phyloP scores from a whole-genome alignment of 2,113 vertebrate species.

The Bos indicus region DNA sequence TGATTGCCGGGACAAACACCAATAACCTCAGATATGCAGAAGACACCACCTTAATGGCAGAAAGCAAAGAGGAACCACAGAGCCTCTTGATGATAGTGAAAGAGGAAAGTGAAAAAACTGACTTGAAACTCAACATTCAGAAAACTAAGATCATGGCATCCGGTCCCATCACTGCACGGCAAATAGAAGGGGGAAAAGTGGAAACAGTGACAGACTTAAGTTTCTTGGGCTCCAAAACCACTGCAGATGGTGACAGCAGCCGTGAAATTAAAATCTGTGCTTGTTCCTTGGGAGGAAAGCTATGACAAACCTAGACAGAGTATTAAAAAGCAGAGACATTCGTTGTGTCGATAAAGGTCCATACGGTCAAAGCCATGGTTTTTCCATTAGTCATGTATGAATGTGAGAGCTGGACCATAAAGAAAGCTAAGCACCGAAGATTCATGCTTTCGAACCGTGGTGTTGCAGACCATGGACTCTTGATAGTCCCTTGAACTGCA shows the following conservation, averaged over 20 bases:
- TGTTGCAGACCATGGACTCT: neutral
- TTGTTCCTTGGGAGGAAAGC: neutral
- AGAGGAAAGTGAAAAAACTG: neutral
- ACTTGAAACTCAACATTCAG: neutral
- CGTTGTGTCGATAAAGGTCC: neutral
- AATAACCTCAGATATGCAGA: neutral
- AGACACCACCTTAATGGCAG: neutral
- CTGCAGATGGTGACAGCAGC: neutral
- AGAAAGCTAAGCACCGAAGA: neutral
- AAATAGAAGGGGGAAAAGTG: neutral
- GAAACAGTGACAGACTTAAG: neutral
- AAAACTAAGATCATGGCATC: neutral
- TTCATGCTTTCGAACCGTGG: accelerated
- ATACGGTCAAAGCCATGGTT: neutral
- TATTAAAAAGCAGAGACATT: neutral
- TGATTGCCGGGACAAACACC: neutral
- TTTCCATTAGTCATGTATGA: neutral
- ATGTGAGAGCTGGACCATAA: neutral
- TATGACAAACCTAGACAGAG: neutral
- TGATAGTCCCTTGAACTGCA: neutral
- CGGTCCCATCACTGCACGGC: neutral
- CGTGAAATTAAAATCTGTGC: neutral
- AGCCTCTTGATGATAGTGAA: neutral
- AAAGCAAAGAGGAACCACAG: neutral
- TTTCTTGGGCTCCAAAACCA: neutral